A percentile compares a stretch with the other conserved stretches of the same genome.
Evolutionary conservation across 2,888 invertebrate species (phyloP).

Genomic region (Dermolepida albohirtum): DNA sequence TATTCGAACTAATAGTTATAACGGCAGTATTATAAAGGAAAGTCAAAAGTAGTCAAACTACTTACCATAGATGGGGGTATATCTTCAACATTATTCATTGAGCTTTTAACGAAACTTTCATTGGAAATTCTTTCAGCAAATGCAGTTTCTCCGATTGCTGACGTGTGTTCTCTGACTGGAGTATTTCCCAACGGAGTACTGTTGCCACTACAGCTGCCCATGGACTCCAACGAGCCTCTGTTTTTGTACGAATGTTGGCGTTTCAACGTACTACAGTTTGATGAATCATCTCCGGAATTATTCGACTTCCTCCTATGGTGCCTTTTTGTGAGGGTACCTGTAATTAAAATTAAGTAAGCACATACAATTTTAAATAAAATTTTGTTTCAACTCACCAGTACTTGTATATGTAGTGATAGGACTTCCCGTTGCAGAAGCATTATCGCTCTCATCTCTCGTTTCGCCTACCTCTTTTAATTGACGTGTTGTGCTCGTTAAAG

Average conservation of each 20-base stretch:
- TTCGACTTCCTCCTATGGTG: slow-evolving; percentile 68
- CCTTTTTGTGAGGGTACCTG: slow-evolving; percentile 66
- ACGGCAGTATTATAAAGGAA: no score
- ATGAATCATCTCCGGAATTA: slow-evolving; percentile 61
- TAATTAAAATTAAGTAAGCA: neutral
- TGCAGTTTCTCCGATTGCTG: slow-evolving; percentile 66
- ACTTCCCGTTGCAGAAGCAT: slow-evolving; percentile 60
- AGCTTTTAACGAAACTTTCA: slow-evolving; percentile 56
- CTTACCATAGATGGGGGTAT: slow-evolving; percentile 64
- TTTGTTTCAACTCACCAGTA: slow-evolving; percentile 51
- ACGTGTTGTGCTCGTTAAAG: slow-evolving; percentile 89
- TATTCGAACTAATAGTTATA: no score
- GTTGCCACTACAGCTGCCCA: slow-evolving; percentile 66
- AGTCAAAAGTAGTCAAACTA: neutral
- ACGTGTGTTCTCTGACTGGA: slow-evolving; percentile 66
- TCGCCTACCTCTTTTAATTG: slow-evolving; percentile 91
- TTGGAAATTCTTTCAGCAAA: slow-evolving; percentile 62
- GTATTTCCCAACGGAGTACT: slow-evolving; percentile 68
- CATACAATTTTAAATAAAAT: no score
- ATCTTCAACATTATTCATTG: slow-evolving; percentile 53
- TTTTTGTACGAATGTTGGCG: slow-evolving; percentile 71
- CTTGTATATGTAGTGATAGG: slow-evolving; percentile 60
- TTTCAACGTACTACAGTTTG: slow-evolving; percentile 68
- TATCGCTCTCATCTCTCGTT: slow-evolving; percentile 70
- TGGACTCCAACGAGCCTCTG: slow-evolving; percentile 66